Evolutionary conservation across 2,113 vertebrate species (phyloP).

Genomic region (Aldabrachelys gigantea): DNA sequence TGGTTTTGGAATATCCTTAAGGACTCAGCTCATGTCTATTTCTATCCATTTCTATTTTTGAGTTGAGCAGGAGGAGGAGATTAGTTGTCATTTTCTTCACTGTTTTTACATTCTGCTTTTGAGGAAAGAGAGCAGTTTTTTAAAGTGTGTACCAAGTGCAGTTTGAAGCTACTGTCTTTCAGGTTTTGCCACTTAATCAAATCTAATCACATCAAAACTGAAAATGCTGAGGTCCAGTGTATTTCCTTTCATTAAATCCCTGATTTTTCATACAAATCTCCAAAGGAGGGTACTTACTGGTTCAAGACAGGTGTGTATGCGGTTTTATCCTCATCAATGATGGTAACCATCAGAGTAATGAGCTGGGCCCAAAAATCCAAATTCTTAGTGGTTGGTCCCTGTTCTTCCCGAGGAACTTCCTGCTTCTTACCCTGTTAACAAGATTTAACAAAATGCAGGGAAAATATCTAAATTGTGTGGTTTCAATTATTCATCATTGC

Average conservation of each 20-base stretch:
- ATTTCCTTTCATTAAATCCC: background rate
- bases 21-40: background rate
- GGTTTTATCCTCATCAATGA: slow-evolving; percentile 93
- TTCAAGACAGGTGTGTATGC: slow-evolving; percentile 92
- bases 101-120: background rate
- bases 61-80: background rate
- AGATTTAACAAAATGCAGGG: slow-evolving; percentile 18
- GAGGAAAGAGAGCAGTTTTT: background rate
- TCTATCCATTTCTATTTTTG: background rate
- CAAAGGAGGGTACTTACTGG: slow-evolving; percentile 85
- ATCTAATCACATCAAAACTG: background rate
- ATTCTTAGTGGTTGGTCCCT: slow-evolving; percentile 93
- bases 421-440: slow-evolving; percentile 87
- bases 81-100: background rate
- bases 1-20: background rate
- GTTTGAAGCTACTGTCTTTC: background rate
- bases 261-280: background rate
- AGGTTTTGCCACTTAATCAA: background rate
- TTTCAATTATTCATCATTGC: background rate
- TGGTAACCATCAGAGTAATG: slow-evolving; percentile 94
- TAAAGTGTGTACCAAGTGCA: background rate
- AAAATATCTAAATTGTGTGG: background rate
- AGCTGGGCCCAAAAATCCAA: slow-evolving; percentile 96
- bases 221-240: background rate
- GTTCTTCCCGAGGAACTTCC: slow-evolving; percentile 90